Evolutionary conservation across 2,797 vertebrate species (phyloP).

Genomic region (Coendou prehensilis): DNA sequence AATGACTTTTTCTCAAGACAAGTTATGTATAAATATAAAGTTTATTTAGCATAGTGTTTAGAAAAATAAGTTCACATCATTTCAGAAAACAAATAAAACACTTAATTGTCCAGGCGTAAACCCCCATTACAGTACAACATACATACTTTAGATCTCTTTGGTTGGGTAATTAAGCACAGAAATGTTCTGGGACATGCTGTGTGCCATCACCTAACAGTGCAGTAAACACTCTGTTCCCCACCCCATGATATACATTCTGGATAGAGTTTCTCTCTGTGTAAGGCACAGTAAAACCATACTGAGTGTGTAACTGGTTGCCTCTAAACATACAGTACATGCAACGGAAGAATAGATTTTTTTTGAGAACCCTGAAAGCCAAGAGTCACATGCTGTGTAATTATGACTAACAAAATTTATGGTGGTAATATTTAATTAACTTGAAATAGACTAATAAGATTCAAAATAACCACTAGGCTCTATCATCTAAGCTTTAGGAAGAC

Average conservation of each 20-base stretch:
- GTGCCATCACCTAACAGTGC: slow-evolving; percentile 89
- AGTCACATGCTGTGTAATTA: slow-evolving; percentile 86
- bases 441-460: slow-evolving; percentile 85
- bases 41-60: slow-evolving; percentile 99
- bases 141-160: slow-evolving; percentile 94
- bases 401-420: slow-evolving; percentile 86
- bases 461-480: slow-evolving; percentile 86
- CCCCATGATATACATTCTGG: slow-evolving; percentile 87
- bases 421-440: slow-evolving; percentile 87
- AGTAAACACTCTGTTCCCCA: slow-evolving; percentile 88
- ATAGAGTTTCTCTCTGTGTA: slow-evolving; percentile 88
- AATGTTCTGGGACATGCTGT: slow-evolving; percentile 91
- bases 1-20: slow-evolving; percentile 77
- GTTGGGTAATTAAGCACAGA: slow-evolving; percentile 94
- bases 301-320: slow-evolving; percentile 86
- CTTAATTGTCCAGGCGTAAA: slow-evolving; percentile 96
- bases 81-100: slow-evolving; percentile 98
- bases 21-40: slow-evolving; percentile 99
- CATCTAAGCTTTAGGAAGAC: slow-evolving; percentile 86
- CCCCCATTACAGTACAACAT: slow-evolving; percentile 93
- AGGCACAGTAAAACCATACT: slow-evolving; percentile 93
- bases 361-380: slow-evolving; percentile 88
- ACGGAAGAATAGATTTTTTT: slow-evolving; percentile 86
- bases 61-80: slow-evolving; percentile 99
- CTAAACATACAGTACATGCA: slow-evolving; percentile 90